Evolutionary conservation across 1,140 invertebrate species (phyloP).

Genomic region (Drosophila seguyi): DNA sequence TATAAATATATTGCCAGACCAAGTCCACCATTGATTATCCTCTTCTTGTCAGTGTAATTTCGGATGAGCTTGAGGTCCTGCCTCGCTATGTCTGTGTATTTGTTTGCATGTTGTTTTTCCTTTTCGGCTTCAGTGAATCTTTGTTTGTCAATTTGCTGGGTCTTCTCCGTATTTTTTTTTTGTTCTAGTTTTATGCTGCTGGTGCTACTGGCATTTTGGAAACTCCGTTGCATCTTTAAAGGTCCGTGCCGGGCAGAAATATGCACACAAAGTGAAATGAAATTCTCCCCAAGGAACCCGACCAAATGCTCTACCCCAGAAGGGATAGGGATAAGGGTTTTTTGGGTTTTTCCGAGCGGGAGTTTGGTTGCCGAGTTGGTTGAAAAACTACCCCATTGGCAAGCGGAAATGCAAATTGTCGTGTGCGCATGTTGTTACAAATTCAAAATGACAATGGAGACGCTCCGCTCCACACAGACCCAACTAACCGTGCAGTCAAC

Average conservation of each 20-base stretch:
- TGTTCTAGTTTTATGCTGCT: constrained; percentile 7
- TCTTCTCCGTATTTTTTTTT: constrained; percentile 38
- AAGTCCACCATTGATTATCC: too few relatives aligned
- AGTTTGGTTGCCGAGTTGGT: constrained; percentile 9
- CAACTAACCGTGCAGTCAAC: constrained; percentile 70
- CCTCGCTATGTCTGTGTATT: constrained; percentile 20
- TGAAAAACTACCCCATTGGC: constrained; percentile 66
- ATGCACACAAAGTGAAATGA: constrained; percentile 66
- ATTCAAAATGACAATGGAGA: constrained; percentile 74
- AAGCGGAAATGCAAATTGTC: constrained; percentile 81
- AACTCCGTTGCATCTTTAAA: constrained; percentile 62
- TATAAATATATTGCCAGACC: neutral
- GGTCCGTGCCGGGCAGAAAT: constrained; percentile 45
- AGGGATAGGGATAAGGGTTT: constrained; percentile 26
- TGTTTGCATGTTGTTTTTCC: constrained; percentile 56
- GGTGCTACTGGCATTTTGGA: constrained; percentile 46
- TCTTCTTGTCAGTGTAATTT: constrained; percentile 17
- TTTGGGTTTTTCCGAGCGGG: neutral
- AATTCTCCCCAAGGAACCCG: constrained; percentile 52
- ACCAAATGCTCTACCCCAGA: constrained; percentile 49
- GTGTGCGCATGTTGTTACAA: constrained; percentile 78
- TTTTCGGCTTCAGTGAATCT: constrained; percentile 56
- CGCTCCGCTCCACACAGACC: constrained; percentile 51
- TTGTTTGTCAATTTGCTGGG: constrained; percentile 60
- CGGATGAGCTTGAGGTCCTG: constrained; percentile 14